Evolutionary conservation across 1,140 invertebrate genomes (phyloP), one percentile per base, ranked within the genome.

Genomic region (Monomorium pharaonis): DNA sequence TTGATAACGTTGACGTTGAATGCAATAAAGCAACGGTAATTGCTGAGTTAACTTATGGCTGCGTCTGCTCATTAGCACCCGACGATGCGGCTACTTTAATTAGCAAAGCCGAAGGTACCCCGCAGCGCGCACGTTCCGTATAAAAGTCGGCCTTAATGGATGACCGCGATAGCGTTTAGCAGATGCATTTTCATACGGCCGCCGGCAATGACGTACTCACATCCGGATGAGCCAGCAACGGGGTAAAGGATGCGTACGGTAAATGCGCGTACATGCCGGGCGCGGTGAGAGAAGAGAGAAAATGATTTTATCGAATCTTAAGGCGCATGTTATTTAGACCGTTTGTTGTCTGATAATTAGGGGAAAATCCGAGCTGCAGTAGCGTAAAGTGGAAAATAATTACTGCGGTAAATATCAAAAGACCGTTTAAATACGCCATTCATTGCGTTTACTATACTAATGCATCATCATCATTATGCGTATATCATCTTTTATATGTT

Each of bases 1-100:
- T 87, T 69, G 88, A 92, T 92, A 91, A 90, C 67, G 69, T 76
- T 86, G 70, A 92, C 76, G 88, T 88, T 86, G 88, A 88, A 80
- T 86, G 83, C 81, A 92, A 92, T 92, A 92, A 93, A 90, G 76
- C 86, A 88, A 89, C 86, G 88, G 87, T 92, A 93, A 94, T 94
- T 93, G 87, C 90, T 58, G 84, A 85, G 88, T 92, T 91, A 93
- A 92, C 58, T 90, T 89, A 86, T 83, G 81, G 78, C 65, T 87
- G 84, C 89, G 54, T 86, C 76, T 87, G 87, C 90, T 93, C 92
- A 92, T 93, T 93, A 93, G 87, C 89, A 89, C 85, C 78, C 86
- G 86, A 14, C 89, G 76, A 88, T 88, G 84, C 80, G 85, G 84
- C 81, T 85, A 88, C 62, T 88, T 91, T 90, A 91, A 92, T 92